Conservation (phyloP, 1,140 invertebrate genomes). For the Drosophila virilis region DNA sequence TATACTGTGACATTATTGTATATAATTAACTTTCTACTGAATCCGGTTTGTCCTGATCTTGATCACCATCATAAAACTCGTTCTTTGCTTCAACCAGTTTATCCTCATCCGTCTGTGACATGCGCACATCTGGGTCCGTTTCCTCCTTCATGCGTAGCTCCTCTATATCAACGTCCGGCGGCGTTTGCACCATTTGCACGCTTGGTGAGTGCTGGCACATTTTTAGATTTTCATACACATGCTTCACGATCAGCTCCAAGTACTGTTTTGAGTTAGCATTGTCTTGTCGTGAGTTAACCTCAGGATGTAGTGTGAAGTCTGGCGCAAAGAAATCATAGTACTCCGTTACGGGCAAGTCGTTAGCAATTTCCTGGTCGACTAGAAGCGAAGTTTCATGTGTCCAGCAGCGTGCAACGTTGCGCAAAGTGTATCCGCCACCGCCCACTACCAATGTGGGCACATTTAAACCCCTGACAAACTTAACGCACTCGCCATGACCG, state of each 20-base stretch:
- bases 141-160: conserved; percentile 89
- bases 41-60: conserved; percentile 89
- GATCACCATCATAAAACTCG: conserved; percentile 97
- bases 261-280: conserved; percentile 97
- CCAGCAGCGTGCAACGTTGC: conserved; percentile 99
- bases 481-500: conserved; percentile 98
- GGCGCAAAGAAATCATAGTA: conserved; percentile 98
- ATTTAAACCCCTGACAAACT: conserved; percentile 97
- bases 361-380: conserved; percentile 95
- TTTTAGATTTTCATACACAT: conserved; percentile 94
- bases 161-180: conserved; percentile 89
- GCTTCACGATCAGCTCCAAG: conserved; percentile 93
- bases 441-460: conserved; percentile 97
- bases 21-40: conserved; percentile 61
- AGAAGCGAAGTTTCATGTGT: conserved; percentile 98
- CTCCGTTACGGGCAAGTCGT: conserved; percentile 96
- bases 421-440: conserved; percentile 92
- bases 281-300: conserved; percentile 91
- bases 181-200: conserved; percentile 97
- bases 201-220: conserved; percentile 95
- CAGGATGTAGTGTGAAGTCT: conserved; percentile 96
- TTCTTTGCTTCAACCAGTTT: conserved; percentile 94
- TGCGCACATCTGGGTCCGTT: conserved; percentile 92
- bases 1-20: conserved; percentile 1
- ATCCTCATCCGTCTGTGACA: conserved; percentile 92